Base-by-base conservation (phyloP, 2,113 vertebrate species). In the Macaca mulatta region DNA sequence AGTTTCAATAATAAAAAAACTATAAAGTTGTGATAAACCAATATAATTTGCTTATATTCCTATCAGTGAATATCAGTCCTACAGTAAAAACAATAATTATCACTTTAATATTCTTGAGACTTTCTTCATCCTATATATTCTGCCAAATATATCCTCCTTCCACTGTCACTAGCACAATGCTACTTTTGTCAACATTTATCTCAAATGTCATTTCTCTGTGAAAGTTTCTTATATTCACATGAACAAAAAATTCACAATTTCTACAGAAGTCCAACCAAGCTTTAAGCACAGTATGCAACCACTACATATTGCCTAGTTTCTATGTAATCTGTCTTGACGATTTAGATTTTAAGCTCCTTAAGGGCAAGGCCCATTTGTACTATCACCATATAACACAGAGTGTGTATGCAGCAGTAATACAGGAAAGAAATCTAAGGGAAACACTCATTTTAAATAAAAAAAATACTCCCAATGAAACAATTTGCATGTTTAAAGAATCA, bases 361-460 rank as follows among this genome's bases (percentile, higher is more conserved):
- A 77, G 50, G 38, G 1, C 13, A 93, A 80, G 74, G 22, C 27
- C 27, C 14, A 3, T 32, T 38, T n/a, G 32, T 30, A 61, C 9
- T 45, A 45, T 86, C 40, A 64, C 2, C 12, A 4, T 40, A 50
- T 8, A 67, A 32, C 17, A 72, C 0, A 81, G 16, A 75, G 1
- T 6, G 1, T 12, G 10, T 3, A 52, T 5, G 9, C 17, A 22
- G 30, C 75, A 86, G 20, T 20, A 57, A 72, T 11, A 52, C 16
- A 67, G 8, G 40, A 77, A 90, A 69, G 32, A 18, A 95, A 69
- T 74, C 48, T 30, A 13, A 43, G 78, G 52, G 32, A 40, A 83
- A 80, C 14, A 40, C 3, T n/a, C 74, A 61, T 86, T 86, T 95
- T 43, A 95, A 87, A 84, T 25, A 22, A 55, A 69, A 96, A 38